Conservation (phyloP, 2,797 vertebrate genomes). For the Peromyscus nudipes region DNA sequence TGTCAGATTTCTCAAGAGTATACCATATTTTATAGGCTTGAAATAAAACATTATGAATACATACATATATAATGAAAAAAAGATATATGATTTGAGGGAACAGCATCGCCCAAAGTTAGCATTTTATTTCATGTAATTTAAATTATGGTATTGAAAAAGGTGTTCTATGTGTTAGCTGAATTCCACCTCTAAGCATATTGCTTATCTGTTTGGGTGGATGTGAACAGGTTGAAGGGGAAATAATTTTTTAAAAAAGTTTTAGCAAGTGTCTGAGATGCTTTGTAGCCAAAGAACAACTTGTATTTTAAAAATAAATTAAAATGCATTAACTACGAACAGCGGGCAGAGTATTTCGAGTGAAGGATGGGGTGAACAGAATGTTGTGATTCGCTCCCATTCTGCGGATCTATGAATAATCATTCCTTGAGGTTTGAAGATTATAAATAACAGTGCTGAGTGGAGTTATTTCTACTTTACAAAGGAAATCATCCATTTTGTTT, state of each 20-base stretch:
- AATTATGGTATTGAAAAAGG: constrained; percentile 53
- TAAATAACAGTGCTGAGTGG: constrained; percentile 73
- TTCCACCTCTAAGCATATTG: constrained; percentile 23
- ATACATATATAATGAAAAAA: constrained; percentile 75
- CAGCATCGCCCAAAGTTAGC: constrained; percentile 46
- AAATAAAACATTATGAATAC: constrained; percentile 73
- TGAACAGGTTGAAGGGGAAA: constrained; percentile 55
- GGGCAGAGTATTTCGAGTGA: constrained; percentile 64
- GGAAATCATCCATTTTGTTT: constrained; percentile 79
- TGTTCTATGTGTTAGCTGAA: constrained; percentile 33
- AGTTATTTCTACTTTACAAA: constrained; percentile 72
- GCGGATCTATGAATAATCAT: constrained; percentile 79
- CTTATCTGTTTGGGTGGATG: constrained; percentile 14
- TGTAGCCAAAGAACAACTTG: constrained; percentile 68
- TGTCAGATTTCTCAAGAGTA: constrained; percentile 74
- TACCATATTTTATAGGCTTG: constrained; percentile 69
- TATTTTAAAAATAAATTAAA: constrained; percentile 80
- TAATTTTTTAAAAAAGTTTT: constrained; percentile 42
- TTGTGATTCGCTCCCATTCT: constrained; percentile 67
- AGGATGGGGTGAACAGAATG: constrained; percentile 75
- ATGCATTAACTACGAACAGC: constrained; percentile 71
- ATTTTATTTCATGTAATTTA: constrained; percentile 70
- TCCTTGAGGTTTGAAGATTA: constrained; percentile 80
- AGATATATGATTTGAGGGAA: constrained; percentile 58
- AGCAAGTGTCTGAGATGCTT: constrained; percentile 58